Base-by-base conservation (phyloP, 2,888 invertebrate species). In the Diplolepis rosae region DNA sequence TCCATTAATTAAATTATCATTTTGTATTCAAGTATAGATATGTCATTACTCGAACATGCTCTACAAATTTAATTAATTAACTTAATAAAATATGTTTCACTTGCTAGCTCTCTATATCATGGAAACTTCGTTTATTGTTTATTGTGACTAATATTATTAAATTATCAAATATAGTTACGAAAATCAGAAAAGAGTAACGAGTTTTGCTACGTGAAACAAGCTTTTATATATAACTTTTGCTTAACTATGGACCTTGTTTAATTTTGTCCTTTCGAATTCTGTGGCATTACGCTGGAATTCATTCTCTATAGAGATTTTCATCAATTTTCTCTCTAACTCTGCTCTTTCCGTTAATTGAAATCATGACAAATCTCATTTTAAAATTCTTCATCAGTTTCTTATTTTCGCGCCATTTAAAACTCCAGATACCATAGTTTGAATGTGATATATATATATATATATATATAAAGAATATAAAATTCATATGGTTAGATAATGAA, bases 21-120 rank as follows among this genome's bases (percentile, higher is more conserved):
- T 78, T 73, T 74, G 71, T 73, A 80, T 80, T 79, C 77, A 70
- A 73, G 75, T 79, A n/a, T n/a, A n/a, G n/a, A n/a, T n/a, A 77
- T 76, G 77, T 80, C 79, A 76, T 79, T 79, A 73, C 71, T 72
- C 56, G 67, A 76, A 70, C 72, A 79, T 79, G 79, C 76, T 77
- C 76, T 35, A 22, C 35, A 24, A 22, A 61, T 39, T 56, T 39
- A 11, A 61, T n/a, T n/a, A n/a, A n/a, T n/a, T n/a, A n/a, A n/a
- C n/a, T n/a, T n/a, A n/a, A n/a, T n/a, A n/a, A n/a, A n/a, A n/a
- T n/a, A n/a, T n/a, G n/a, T n/a, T n/a, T n/a, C n/a, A n/a, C n/a
- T n/a, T n/a, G n/a, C n/a, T n/a, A n/a, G n/a, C n/a, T n/a, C n/a
- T n/a, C n/a, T n/a, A 45, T 15, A 15, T 15, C n/a, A 45, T 45